Base-by-base conservation (phyloP, 1,140 invertebrate genomes). In the Platorchestia sp. region DNA sequence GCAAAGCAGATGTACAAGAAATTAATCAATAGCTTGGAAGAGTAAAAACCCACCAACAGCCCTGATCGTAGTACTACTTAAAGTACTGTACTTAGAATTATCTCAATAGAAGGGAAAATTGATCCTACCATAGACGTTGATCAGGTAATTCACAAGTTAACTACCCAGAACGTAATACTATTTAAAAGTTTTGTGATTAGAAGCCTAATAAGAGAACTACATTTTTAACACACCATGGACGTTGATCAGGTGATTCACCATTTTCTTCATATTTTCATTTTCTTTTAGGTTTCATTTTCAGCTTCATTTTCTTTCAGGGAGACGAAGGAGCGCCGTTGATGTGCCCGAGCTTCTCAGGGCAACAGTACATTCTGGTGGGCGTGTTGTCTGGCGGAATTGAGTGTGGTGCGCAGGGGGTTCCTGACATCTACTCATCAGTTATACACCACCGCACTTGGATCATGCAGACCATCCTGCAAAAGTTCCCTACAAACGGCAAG, bases 361-460 rank as follows among this genome's bases (percentile, higher is more conserved):
- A 93, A 0, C 91, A 93, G 19, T 93, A 93, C 91, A 7, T 93
- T 40, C 91, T 93, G 0, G 91, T 93, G 10, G 91, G 91, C 36
- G 44, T 93, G 91, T 44, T 93, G 91, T 93, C 91, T 27, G 91
- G 91, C 19, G 91, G 91, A 1, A 45, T 93, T 47, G 91, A 45
- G 45, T 93, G 91, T 47, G 45, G 91, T 16, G 45, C 16, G 3
- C 41, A 0, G 41, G 91, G 91, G 7, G 44, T 45, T 36, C 91
- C 91, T n/a, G 91, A 93, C 45, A 93, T 93, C 47, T 93, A 93
- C 47, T 93, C 91, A 40, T 93, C 91, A 5, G 36, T 93, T 40
- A 93, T 93, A 6, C 45, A 45, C 45, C 43, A 93, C 45, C 43
- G 91, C 16, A 14, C 41, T 5, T 93, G 91, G 91, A 45, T 93